Conservation (phyloP, 2,797 vertebrate species). For the Notamacropus eugenii region DNA sequence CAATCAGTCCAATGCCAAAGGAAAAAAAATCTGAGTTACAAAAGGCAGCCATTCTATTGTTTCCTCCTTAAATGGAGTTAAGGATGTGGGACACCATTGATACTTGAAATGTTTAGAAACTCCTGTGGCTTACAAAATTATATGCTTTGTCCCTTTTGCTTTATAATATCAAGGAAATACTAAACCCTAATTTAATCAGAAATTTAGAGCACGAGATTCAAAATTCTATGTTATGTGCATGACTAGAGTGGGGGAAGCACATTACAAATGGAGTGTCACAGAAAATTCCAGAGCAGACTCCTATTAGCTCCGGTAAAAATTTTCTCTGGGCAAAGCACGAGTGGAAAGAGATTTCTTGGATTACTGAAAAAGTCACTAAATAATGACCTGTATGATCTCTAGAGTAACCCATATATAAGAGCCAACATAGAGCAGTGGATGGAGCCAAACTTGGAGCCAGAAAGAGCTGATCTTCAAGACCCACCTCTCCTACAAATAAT, state of each 20-base stretch:
- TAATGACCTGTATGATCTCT: not conserved
- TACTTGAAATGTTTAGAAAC: slow-evolving; percentile 63
- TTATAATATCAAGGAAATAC: slow-evolving; percentile 42
- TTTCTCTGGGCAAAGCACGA: slow-evolving; percentile 13
- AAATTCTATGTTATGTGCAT: not conserved
- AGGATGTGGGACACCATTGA: slow-evolving; percentile 33
- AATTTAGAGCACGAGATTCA: slow-evolving; percentile 49
- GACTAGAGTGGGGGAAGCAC: slow-evolving; percentile 10
- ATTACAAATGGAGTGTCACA: fast-evolving
- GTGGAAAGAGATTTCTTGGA: not conserved
- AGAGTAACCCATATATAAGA: not conserved
- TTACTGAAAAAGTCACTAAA: not conserved
- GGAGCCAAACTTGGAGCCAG: not conserved
- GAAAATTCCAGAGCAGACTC: not conserved
- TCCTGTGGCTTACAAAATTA: slow-evolving; percentile 64
- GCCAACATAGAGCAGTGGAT: not conserved
- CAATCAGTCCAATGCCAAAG: slow-evolving; percentile 47
- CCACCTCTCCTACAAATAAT: not conserved
- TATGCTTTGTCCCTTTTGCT: slow-evolving; percentile 19
- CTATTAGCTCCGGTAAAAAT: not conserved
- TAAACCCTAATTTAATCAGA: not conserved
- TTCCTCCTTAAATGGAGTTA: slow-evolving; percentile 58
- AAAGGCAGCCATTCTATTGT: slow-evolving; percentile 65
- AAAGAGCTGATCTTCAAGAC: not conserved
- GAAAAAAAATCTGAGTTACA: slow-evolving; percentile 58